A percentile compares a stretch with the other conserved stretches of the same genome.
These are phyloP conservation scores for Pomatostomus ruficeps DNA, from an alignment of 2,113 vertebrate species.

Conservation along the genomic window DNA sequence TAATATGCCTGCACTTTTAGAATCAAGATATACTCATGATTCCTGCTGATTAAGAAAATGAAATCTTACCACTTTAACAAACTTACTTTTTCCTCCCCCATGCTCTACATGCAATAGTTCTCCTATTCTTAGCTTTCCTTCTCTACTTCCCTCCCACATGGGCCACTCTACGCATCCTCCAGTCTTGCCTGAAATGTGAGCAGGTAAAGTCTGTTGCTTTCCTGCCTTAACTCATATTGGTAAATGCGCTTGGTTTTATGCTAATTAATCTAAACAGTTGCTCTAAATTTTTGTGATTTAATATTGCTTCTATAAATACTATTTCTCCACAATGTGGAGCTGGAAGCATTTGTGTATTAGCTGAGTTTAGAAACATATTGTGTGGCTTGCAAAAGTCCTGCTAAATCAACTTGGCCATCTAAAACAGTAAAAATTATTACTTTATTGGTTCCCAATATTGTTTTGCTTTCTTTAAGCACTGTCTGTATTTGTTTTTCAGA, in stretches of 20 bases:
- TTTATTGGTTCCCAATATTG: not conserved
- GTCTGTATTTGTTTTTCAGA: not conserved
- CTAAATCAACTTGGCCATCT: not conserved
- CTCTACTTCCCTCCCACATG: not conserved
- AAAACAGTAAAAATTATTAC: not conserved
- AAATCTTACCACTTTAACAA: not conserved
- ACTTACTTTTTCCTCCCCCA: not conserved
- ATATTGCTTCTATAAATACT: not conserved
- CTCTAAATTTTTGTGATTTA: not conserved
- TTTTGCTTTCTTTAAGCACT: not conserved
- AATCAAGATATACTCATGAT: not conserved
- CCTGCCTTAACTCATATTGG: not conserved
- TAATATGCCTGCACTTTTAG: not conserved
- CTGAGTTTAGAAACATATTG: not conserved
- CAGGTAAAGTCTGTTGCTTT: not conserved
- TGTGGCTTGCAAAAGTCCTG: not conserved
- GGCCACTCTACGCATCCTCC: not conserved
- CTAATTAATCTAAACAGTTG: not conserved
- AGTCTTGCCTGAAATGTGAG: not conserved
- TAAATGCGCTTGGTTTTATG: not conserved
- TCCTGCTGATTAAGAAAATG: not conserved
- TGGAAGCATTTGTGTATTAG: not conserved
- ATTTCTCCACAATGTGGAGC: not conserved
- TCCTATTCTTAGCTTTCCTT: not conserved
- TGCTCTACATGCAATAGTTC: not conserved